Base-by-base conservation (phyloP, 2,797 vertebrate species). In the Malurus leucopterus region DNA sequence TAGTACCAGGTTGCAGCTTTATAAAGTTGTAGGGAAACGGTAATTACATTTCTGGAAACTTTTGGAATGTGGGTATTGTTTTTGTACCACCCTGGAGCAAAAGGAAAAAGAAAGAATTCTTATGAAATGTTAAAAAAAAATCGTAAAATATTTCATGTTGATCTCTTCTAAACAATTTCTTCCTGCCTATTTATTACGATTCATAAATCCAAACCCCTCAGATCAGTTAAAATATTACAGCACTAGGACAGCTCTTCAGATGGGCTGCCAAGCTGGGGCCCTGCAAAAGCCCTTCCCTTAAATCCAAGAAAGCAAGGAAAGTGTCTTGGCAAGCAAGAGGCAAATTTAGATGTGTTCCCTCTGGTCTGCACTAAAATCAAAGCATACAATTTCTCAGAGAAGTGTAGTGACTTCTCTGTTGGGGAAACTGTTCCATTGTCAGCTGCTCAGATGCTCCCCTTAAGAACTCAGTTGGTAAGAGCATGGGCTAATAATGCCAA, bases 131-230 rank as follows among this genome's bases (percentile, higher is more conserved):
- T 8, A 2, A 17, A 23, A 43, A 43, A 36, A 53, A 79, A 50
- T 19, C 18, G 38, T 73, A 12, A 73, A 41, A 41, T 46, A 18
- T 29, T 80, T 89, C 36, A 55, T 38, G 32, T n/a, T 40, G n/a
- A 54, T 74, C 21, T 38, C 7, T 78, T 68, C 30, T 77, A 71
- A 88, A 88, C 53, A 71, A 91, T 54, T 54, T 88, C 43, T 81
- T 84, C 58, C 57, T 54, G 62, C 5, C 29, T 71, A 36, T 13
- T 74, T 47, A 36, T 58, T 40, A 90, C 43, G 26, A 41, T 17
- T 47, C 51, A 64, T 61, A 83, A 88, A 29, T 32, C 9, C 18
- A 49, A 71, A 90, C 20, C 23, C n/a, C 26, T 65, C 26, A 63
- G 21, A 30, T 75, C 12, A 4, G 13, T 72, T 7, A 6, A 47